phyloP scores from a whole-genome alignment of 92 coral and sea anemone species.

The Epizoanthus illoricatus region DNA sequence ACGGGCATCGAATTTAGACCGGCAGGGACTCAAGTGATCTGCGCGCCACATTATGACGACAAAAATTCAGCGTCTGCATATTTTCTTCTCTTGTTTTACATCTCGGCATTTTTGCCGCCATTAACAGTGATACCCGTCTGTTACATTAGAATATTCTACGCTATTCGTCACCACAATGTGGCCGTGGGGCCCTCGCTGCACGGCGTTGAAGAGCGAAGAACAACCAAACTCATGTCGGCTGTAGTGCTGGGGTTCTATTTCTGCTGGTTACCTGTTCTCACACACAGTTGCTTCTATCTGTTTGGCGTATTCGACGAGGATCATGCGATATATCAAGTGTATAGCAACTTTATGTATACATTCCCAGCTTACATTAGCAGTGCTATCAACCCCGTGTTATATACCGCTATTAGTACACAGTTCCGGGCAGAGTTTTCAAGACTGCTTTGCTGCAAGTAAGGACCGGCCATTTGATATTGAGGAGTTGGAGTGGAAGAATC shows the following conservation, averaged over 20 bases:
- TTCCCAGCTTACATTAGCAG: slow-evolving; percentile 19
- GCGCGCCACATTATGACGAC: slow-evolving; percentile 2
- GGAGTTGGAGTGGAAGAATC: too few relatives aligned
- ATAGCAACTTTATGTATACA: slow-evolving; percentile 12
- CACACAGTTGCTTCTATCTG: background rate
- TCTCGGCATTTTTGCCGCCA: background rate
- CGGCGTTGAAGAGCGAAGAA: background rate
- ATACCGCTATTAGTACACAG: slow-evolving; percentile 6
- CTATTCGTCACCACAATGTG: slow-evolving; percentile 10
- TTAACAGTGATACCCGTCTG: background rate
- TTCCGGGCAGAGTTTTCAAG: background rate
- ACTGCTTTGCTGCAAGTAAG: background rate
- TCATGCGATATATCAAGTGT: background rate
- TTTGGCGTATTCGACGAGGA: background rate
- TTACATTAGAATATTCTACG: background rate
- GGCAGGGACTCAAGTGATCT: background rate
- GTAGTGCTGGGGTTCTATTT: slow-evolving; percentile 13
- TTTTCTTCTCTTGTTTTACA: background rate
- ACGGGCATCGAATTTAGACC: slow-evolving; percentile 21
- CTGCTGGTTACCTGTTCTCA: slow-evolving; percentile 8
- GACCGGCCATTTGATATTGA: too few relatives aligned
- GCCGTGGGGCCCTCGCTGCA: background rate
- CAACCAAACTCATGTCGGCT: slow-evolving; percentile 7
- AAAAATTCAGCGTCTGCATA: background rate
- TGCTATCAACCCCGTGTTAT: slow-evolving; percentile 11